Evolutionary conservation across 2,113 vertebrate genomes (phyloP).

Genomic region (Rattus norvegicus): GRCr8 NC_086031.1:36948001-36948500

Average conservation of each 20-base stretch:
- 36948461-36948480: neutral
- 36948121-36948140: neutral
- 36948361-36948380: neutral
- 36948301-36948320: neutral
- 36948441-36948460: neutral
- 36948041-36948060: too few relatives aligned
- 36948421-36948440: neutral
- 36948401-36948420: neutral
- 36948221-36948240: neutral
- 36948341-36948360: neutral
- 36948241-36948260: neutral
- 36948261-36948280: neutral
- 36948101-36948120: neutral
- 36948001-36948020: too few relatives aligned
- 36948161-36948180: neutral
- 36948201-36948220: neutral
- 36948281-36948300: neutral
- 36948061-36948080: neutral
- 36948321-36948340: neutral
- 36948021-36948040: too few relatives aligned
- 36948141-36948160: neutral
- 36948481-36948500: neutral
- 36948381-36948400: neutral
- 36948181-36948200: neutral
- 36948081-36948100: neutral